These are phyloP conservation scores for Drosophila koepferae DNA, from an alignment of 2,888 invertebrate genomes.

Conservation along the genomic window DNA sequence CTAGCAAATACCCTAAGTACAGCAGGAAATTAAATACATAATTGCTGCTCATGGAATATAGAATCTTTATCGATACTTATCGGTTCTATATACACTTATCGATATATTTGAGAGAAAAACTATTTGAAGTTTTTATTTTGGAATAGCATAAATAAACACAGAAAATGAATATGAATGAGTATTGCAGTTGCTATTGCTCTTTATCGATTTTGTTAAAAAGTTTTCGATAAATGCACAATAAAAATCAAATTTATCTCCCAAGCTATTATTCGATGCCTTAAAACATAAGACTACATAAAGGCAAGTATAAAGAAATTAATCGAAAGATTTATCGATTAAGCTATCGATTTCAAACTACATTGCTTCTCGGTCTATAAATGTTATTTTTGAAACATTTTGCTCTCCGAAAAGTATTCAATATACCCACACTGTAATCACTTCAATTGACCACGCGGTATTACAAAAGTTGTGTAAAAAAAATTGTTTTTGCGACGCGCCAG, in stretches of 20 bases:
- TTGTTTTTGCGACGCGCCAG: conserved; percentile 67
- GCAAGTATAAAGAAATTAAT: not conserved
- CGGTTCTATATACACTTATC: not conserved
- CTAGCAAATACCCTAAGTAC: not conserved
- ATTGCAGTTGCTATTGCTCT: not conserved
- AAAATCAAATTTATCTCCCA: not conserved
- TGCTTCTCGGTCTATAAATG: not conserved
- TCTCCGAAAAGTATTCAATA: too few species aligned
- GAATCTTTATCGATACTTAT: not conserved
- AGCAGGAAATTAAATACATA: not conserved
- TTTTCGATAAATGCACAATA: not conserved
- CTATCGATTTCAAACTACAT: not conserved
- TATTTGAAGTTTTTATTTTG: not conserved
- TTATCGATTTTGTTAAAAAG: not conserved
- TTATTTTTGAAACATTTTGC: not conserved
- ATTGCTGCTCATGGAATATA: too few species aligned
- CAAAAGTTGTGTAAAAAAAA: conserved; percentile 24
- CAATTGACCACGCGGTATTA: not conserved
- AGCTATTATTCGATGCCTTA: not conserved
- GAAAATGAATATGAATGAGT: not conserved
- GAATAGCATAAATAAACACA: not conserved
- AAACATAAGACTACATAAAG: not conserved
- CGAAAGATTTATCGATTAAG: not conserved
- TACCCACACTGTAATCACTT: not conserved
- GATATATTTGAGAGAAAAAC: not conserved